A percentile compares a stretch with the other conserved stretches of the same genome.
These are phyloP conservation scores for Sialis fuliginosa DNA, from an alignment of 2,888 invertebrate genomes.

Conservation along the genomic window DNA sequence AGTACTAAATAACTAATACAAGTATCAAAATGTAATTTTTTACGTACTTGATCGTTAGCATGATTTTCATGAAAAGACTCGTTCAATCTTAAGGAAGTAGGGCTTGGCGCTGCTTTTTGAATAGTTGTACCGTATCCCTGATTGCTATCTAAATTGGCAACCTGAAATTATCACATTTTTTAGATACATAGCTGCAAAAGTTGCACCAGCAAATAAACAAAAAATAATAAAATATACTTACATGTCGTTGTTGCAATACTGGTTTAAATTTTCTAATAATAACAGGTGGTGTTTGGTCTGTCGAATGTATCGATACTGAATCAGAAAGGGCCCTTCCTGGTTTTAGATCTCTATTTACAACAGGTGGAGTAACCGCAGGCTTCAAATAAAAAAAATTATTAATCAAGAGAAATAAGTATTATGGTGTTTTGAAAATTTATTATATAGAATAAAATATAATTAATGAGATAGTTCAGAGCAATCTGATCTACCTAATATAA, in stretches of 20 bases:
- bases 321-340: constrained; percentile 41
- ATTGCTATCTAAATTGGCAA: not conserved
- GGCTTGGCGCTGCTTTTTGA: constrained; percentile 5
- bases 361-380: constrained; percentile 40
- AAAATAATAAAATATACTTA: not conserved
- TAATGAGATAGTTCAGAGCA: not conserved
- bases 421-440: too few relatives aligned
- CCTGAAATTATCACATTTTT: not conserved
- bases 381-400: constrained; percentile 9
- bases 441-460: too few relatives aligned
- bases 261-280: constrained; percentile 45
- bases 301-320: constrained; percentile 23
- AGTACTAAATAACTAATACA: not conserved
- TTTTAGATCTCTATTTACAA: constrained; percentile 66
- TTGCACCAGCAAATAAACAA: not conserved
- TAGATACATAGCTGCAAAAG: too few relatives aligned
- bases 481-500: too few relatives aligned
- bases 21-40: not conserved
- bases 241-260: constrained; percentile 13
- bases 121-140: not conserved
- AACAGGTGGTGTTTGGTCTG: constrained; percentile 31
- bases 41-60: constrained; percentile 21
- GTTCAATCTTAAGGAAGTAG: constrained; percentile 12
- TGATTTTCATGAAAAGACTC: constrained; percentile 26
- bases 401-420: too few relatives aligned